These are phyloP conservation scores for Neogobius melanostomus DNA, from an alignment of 2,113 vertebrate genomes.

Conservation along the genomic window DNA sequence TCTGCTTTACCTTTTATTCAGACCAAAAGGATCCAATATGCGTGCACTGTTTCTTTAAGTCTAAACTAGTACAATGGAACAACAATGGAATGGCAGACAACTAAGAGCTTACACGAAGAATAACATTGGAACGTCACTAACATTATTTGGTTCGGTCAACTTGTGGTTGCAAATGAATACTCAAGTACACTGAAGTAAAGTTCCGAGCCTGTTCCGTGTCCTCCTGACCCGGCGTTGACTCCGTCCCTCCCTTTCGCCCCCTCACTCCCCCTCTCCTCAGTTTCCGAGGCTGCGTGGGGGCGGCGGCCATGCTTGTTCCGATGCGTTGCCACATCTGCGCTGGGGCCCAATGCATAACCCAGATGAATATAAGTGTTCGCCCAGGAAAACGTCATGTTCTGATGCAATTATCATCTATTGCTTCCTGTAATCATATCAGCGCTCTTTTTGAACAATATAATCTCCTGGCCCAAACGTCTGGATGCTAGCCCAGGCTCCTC, in stretches of 20 bases:
- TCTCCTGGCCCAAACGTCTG: slow-evolving; percentile 87
- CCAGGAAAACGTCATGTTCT: slow-evolving; percentile 81
- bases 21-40: too few relatives aligned
- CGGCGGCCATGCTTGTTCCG: slow-evolving; percentile 46
- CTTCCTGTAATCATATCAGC: slow-evolving; percentile 93
- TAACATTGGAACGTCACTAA: too few relatives aligned
- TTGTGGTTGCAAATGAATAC: too few relatives aligned
- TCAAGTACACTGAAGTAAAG: neutral
- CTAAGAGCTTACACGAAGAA: too few relatives aligned
- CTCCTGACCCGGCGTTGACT: slow-evolving; percentile 50
- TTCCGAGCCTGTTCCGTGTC: neutral
- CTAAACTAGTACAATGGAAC: too few relatives aligned
- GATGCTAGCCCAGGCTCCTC: slow-evolving; percentile 80
- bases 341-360: slow-evolving; percentile 70
- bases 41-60: too few relatives aligned
- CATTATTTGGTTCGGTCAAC: too few relatives aligned
- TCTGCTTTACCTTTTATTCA: too few relatives aligned
- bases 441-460: slow-evolving; percentile 90
- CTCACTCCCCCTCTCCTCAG: neutral
- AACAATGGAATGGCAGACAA: too few relatives aligned
- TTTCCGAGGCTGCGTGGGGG: slow-evolving; percentile 6
- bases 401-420: slow-evolving; percentile 97
- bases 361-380: slow-evolving; percentile 78
- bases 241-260: neutral
- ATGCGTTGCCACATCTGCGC: slow-evolving; percentile 66